These are phyloP conservation scores for Panagrolaimus sp. DNA, from an alignment of 1,140 invertebrate species.

Conservation along the genomic window DNA sequence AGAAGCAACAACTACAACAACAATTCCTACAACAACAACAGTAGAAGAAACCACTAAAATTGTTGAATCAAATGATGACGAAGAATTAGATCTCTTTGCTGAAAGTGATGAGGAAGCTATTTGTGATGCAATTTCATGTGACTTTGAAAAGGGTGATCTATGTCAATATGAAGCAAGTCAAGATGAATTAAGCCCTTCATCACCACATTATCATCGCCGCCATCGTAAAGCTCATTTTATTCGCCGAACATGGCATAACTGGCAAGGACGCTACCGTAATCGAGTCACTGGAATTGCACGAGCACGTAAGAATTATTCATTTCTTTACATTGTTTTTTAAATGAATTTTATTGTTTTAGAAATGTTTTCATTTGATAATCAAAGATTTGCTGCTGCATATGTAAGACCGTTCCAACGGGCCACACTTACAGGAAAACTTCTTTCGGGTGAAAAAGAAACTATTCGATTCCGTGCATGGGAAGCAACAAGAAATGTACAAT, in stretches of 20 bases:
- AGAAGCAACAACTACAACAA: not conserved
- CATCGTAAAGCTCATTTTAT: constrained; percentile 15
- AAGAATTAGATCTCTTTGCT: not conserved
- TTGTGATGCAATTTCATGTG: constrained; percentile 34
- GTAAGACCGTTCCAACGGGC: constrained; percentile 34
- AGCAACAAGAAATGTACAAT: constrained; percentile 38
- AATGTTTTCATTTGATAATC: constrained; percentile 36
- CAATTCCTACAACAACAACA: not conserved
- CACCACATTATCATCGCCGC: constrained; percentile 24
- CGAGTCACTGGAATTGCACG: constrained; percentile 34
- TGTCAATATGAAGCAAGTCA: constrained; percentile 36
- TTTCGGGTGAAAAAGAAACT: constrained; percentile 21
- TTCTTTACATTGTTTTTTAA: not conserved
- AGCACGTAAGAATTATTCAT: constrained; percentile 18
- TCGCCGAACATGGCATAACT: constrained; percentile 39
- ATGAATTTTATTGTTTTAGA: not conserved
- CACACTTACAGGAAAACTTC: constrained; percentile 31
- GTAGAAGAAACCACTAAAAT: not conserved
- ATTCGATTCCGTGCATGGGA: constrained; percentile 42
- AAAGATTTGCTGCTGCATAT: constrained; percentile 47
- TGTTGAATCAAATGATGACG: not conserved
- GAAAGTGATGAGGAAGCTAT: constrained; percentile 1
- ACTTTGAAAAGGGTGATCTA: constrained; percentile 33
- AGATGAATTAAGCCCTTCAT: constrained; percentile 27
- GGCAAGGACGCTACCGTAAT: constrained; percentile 36